Evolutionary conservation across 2,888 invertebrate genomes (phyloP), one percentile per base, ranked within the genome.

Genomic region (Netelia inedita): DNA sequence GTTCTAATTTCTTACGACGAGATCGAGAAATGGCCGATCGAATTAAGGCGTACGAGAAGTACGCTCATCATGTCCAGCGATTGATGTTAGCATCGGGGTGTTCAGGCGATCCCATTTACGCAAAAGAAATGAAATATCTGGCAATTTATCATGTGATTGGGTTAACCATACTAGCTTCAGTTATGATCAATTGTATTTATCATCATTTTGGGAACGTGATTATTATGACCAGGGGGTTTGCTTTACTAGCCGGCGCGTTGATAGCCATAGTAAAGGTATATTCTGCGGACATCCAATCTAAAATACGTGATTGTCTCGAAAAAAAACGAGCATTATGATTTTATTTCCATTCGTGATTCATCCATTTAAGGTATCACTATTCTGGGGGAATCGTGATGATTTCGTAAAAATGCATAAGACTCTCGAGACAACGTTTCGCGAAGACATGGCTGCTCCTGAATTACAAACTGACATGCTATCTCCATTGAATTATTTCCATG

Each of bases 181-280:
- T 68, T n/a, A 86, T 86, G 41, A 23, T 81, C n/a, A 73, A 78
- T 63, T 86, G 55, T 35, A 59, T 81, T 28, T 28, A 8, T 8
- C n/a, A 61, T n/a, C 78, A 83, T 50, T 41, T 69, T 19, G 66
- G 23, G 1, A 75, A 80, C 53, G 19, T 76, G 14, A 50, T 53
- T n/a, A 35, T 61, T 9, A 19, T 79, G 5, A 82, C 82, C 6
- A 75, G 43, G 43, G 82, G 68, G 41, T 21, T 85, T 28, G 78
- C 76, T 35, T 65, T 83, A n/a, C 68, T 71, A 14, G 74, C 61
- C 41, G 80, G 79, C 41, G 75, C 61, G 53, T 72, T 76, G 8
- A 76, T 75, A 1, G 61, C 78, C 1, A 50, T 41, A 16, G 6
- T 61, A 19, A 75, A 73, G 66, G 74, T 65, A 74, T n/a, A n/a